Conservation (phyloP, 2,797 vertebrate species). For the Rallus crepitans region DNA sequence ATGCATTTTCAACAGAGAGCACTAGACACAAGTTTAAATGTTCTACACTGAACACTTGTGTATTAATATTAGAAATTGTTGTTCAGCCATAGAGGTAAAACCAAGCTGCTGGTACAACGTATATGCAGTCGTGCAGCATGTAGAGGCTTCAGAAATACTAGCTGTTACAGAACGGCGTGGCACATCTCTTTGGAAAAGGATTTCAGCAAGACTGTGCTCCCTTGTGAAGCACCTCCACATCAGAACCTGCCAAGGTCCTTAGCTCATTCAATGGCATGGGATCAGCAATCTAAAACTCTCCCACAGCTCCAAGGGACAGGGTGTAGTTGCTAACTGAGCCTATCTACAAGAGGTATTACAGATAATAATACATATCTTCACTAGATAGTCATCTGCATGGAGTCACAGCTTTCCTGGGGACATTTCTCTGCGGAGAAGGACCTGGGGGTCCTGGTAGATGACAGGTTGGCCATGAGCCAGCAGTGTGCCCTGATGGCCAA, state of each 20-base stretch:
- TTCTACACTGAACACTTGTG: neutral
- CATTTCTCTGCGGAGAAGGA: too few species aligned
- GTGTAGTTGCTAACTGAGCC: neutral
- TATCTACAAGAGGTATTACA: neutral
- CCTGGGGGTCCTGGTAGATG: too few species aligned
- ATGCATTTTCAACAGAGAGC: neutral
- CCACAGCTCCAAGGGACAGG: accelerated
- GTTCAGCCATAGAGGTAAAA: neutral
- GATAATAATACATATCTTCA: neutral
- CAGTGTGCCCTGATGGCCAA: too few species aligned
- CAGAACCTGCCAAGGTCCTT: neutral
- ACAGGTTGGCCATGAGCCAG: too few species aligned
- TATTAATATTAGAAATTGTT: neutral
- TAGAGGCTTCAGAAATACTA: neutral
- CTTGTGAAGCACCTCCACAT: neutral
- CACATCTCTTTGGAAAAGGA: neutral
- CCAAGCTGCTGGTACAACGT: neutral
- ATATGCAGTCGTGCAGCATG: too few species aligned
- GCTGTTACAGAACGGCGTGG: neutral
- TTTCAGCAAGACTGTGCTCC: neutral
- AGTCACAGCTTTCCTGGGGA: neutral
- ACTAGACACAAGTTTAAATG: neutral
- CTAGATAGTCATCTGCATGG: neutral
- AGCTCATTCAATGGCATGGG: neutral
- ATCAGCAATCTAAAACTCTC: neutral